Conservation (phyloP, 1,140 invertebrate species). For the Scaptomyza hsui region DNA sequence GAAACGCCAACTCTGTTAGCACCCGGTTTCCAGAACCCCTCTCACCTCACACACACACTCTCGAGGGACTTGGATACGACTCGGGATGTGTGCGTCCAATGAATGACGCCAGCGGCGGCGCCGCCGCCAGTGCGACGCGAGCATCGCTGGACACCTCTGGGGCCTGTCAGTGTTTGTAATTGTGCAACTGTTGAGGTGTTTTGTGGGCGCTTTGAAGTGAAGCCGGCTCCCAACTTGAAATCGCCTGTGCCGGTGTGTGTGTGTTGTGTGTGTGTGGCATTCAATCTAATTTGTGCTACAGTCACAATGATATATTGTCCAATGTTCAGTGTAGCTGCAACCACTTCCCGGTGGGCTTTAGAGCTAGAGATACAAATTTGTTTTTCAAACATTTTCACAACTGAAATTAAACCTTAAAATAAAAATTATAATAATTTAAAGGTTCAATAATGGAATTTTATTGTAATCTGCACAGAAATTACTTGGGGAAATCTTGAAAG, state of each 20-base stretch:
- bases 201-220: conserved; percentile 26
- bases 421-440: no score
- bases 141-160: conserved; percentile 60
- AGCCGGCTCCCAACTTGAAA: conserved; percentile 15
- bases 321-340: conserved; percentile 35
- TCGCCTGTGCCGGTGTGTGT: neutral
- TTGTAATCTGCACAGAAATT: no score
- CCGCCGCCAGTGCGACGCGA: conserved; percentile 28
- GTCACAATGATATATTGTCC: conserved; percentile 43
- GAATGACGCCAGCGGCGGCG: conserved; percentile 61
- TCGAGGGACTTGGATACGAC: conserved; percentile 10
- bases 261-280: conserved; percentile 28
- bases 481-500: no score
- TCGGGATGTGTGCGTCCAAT: conserved; percentile 55
- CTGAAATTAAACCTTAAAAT: no score
- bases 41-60: neutral
- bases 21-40: conserved; percentile 27
- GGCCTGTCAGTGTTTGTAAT: conserved; percentile 41
- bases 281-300: conserved; percentile 27
- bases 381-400: no score
- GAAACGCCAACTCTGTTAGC: conserved; percentile 2
- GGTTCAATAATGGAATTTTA: no score
- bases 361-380: neutral
- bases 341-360: conserved; percentile 12
- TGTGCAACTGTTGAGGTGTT: conserved; percentile 46